Conservation (phyloP, 2,888 invertebrate genomes). For the Tortricodes alternella region DNA sequence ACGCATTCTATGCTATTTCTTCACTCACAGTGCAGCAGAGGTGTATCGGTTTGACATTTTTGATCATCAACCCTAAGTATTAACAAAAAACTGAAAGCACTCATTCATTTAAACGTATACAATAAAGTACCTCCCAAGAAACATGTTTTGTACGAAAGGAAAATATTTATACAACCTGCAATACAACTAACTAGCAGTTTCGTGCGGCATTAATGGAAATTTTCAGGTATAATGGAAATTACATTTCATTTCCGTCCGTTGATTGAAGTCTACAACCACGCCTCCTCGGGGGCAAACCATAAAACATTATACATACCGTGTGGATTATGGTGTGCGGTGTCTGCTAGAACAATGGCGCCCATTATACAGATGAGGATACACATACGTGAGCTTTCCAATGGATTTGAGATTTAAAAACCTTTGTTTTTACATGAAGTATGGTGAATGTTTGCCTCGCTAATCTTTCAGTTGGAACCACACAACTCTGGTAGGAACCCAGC, state of each 20-base stretch:
- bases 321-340: background rate
- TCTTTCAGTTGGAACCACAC: too few relatives aligned
- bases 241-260: conserved; percentile 66
- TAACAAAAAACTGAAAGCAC: background rate
- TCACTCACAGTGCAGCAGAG: too few relatives aligned
- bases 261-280: conserved; percentile 64
- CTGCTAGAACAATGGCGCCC: background rate
- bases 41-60: too few relatives aligned
- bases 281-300: conserved; percentile 37
- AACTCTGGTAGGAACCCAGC: too few relatives aligned
- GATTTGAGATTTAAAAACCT: too few relatives aligned
- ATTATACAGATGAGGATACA: background rate
- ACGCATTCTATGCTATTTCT: too few relatives aligned
- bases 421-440: too few relatives aligned
- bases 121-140: too few relatives aligned
- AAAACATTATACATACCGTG: conserved; percentile 6
- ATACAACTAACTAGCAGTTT: conserved; percentile 31
- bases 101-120: too few relatives aligned
- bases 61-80: too few relatives aligned
- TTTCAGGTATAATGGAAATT: conserved; percentile 63
- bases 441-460: too few relatives aligned
- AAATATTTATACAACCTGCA: conserved; percentile 26
- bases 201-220: conserved; percentile 41
- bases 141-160: background rate
- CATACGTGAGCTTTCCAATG: too few relatives aligned